These are phyloP conservation scores for Papilio elwesi DNA, from an alignment of 2,888 invertebrate species.

Conservation along the genomic window DNA sequence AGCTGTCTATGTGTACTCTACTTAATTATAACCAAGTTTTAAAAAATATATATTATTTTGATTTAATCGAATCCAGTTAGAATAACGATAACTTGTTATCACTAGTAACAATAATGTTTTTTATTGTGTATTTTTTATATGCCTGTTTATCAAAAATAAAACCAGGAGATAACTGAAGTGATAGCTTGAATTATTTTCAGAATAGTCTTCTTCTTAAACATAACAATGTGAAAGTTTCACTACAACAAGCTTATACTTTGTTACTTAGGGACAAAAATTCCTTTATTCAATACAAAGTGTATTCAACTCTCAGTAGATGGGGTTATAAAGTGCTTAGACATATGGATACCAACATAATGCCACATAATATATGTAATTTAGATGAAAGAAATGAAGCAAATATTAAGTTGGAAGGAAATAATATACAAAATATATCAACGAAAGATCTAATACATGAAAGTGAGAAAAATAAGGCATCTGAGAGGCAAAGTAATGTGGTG, in stretches of 20 bases:
- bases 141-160: no score
- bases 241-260: slow-evolving; percentile 87
- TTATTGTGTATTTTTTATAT: neutral
- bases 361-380: neutral
- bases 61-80: no score
- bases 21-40: no score
- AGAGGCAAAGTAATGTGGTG: slow-evolving; percentile 5
- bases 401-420: neutral
- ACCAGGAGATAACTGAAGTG: neutral
- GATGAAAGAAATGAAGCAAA: slow-evolving; percentile 15
- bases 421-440: neutral
- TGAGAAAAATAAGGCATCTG: neutral
- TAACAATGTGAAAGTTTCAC: slow-evolving; percentile 84
- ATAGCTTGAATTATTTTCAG: slow-evolving; percentile 68
- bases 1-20: no score
- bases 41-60: no score
- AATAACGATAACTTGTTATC: neutral
- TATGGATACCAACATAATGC: slow-evolving; percentile 1
- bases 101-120: neutral
- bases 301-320: slow-evolving; percentile 81
- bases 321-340: slow-evolving; percentile 84
- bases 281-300: slow-evolving; percentile 83
- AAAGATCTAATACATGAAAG: neutral
- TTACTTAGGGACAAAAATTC: slow-evolving; percentile 68
- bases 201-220: slow-evolving; percentile 85